Evolutionary conservation across 2,888 invertebrate genomes (phyloP), one percentile per base, ranked within the genome.

Genomic region (Blera fallax): DNA sequence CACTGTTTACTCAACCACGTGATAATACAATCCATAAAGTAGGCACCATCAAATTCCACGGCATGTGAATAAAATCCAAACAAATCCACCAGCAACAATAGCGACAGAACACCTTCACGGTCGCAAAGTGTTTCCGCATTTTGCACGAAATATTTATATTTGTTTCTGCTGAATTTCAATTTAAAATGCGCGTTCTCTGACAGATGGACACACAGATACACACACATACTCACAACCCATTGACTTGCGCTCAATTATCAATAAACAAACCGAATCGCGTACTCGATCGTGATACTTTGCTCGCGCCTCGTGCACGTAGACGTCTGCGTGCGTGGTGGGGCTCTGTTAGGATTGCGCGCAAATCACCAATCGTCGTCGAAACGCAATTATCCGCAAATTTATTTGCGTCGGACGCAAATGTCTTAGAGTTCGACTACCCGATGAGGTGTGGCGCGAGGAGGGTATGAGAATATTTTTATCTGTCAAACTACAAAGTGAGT

Each of bases 221-320:
- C 3, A 45, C 27, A 48, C 65, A 56, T 16, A 24, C 37, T 14
- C 14, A 27, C 27, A 76, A 64, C 62, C 32, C 77, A 77, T 77
- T 79, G 72, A 79, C 65, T 72, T 70, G 70, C 50, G 77, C 70
- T 64, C 72, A 65, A 65, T 82, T 77, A 67, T 77, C 54, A 82
- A 77, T 82, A 82, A 82, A 82, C 43, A 82, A 82, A 82, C 77
- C 72, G 72, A 77, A 60, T 58, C 77, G 77, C 82, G 77, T 82
- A 65, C 65, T 60, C 58, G 58, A 43, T 70, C 64, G 56, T 70
- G 69, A 56, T 76, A 58, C 37, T 54, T 72, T 72, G 72, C 8
- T 54, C 48, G 37, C 58, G 32, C 32, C 32, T 6, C 10, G 7
- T 24, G n/a, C 43, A 45, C 50, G 43, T 56, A 32, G 11, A 29